phyloP scores from a whole-genome alignment of 2,888 invertebrate genomes.

The Hypomecis atomaria region DNA sequence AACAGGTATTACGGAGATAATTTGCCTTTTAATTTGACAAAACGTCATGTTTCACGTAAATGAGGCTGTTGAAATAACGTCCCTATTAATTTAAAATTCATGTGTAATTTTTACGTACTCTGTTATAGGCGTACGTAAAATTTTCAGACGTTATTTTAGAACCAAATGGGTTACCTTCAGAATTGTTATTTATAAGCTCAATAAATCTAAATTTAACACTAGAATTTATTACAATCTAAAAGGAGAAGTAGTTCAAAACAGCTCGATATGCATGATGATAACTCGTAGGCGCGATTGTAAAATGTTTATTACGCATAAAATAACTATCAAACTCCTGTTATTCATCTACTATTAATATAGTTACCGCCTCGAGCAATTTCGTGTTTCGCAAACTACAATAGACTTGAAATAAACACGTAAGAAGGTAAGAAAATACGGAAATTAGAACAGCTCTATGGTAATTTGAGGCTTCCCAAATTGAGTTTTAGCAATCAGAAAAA shows the following conservation, averaged over 20 bases:
- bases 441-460: constrained; percentile 2
- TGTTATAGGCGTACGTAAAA: not conserved
- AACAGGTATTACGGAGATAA: constrained; percentile 17
- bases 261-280: constrained; percentile 7
- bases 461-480: constrained; percentile 6
- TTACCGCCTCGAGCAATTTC: constrained; percentile 14
- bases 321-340: constrained; percentile 23
- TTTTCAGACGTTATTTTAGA: not conserved
- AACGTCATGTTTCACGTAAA: constrained; percentile 7
- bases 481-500: constrained; percentile 1
- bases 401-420: constrained; percentile 9
- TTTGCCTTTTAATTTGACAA: constrained; percentile 14
- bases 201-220: constrained; percentile 2
- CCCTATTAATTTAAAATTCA: constrained; percentile 7
- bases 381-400: constrained; percentile 9
- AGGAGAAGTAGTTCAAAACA: constrained; percentile 4
- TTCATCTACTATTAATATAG: constrained; percentile 21
- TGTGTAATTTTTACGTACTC: not conserved
- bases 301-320: constrained; percentile 26
- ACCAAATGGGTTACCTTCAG: not conserved
- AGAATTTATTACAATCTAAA: constrained; percentile 3
- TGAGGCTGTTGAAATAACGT: constrained; percentile 8
- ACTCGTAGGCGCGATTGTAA: constrained; percentile 21
- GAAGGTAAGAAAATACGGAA: constrained; percentile 9
- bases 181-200: not conserved